Evolutionary conservation across 2,113 vertebrate species (phyloP), one percentile per base, ranked within the genome.

Genomic region (Calidris pugnax): DNA sequence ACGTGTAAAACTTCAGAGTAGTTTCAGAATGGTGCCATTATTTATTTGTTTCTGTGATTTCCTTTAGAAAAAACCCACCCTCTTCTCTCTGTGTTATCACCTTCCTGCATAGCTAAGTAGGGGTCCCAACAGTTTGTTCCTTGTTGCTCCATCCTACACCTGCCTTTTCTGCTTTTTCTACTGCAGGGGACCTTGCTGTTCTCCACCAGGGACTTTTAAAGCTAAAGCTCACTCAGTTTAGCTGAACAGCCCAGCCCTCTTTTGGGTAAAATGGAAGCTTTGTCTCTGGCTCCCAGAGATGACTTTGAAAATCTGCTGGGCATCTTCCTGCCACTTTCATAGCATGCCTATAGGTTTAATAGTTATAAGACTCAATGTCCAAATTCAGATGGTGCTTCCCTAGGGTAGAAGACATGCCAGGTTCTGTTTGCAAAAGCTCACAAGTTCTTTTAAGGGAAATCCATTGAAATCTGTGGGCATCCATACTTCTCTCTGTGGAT

Each of bases 31-130:
- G 30, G 13, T 28, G 62, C 33, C 11, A 3, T 67, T 78, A 35
- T 66, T 93, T 83, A 8, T 84, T 68, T 66, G 15, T 69, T 85
- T 50, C 32, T 86, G 24, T 62, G 33, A 76, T 73, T 92, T 88
- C 67, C 23, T 80, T 57, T 66, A 19, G 28, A 11, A 47, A 35
- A 50, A 60, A 12, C 0, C 0, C 8, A 1, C 0, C 8, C 4
- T 35, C 30, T 50, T 63, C 62, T 83, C 22, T 21, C 6, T 69
- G 13, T n/a, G 39, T 32, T 67, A 30, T 2, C 28, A 41, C 7
- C 20, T 51, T 67, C 33, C 59, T 55, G 30, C 12, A 19, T 22
- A 74, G n/a, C 19, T 33, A 37, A 53, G 26, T 55, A 43, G 23
- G 9, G 53, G 4, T 51, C 51, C 10, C 62, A 83, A 17, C 37